phyloP scores from a whole-genome alignment of 2,888 invertebrate genomes.

The Ryuthela nishihirai region DNA sequence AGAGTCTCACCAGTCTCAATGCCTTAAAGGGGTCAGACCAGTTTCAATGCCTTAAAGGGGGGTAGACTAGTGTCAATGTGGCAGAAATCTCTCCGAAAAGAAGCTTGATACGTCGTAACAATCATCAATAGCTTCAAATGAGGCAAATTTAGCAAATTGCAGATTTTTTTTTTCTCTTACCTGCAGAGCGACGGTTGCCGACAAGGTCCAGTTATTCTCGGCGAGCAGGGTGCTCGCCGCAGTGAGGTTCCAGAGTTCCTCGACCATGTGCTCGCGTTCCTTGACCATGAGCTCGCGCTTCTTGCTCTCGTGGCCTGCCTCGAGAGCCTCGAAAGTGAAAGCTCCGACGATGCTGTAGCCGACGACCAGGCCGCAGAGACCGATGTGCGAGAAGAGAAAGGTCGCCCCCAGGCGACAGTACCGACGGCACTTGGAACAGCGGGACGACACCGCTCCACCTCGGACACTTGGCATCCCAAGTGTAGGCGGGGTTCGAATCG shows the following conservation, averaged over 20 bases:
- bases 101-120: no score
- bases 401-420: slow-evolving; percentile 76
- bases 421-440: slow-evolving; percentile 57
- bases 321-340: slow-evolving; percentile 73
- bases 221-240: slow-evolving; percentile 64
- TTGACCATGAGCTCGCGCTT: slow-evolving; percentile 54
- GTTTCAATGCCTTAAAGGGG: no score
- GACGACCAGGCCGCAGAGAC: slow-evolving; percentile 79
- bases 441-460: no score
- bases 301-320: slow-evolving; percentile 50
- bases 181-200: slow-evolving; percentile 57
- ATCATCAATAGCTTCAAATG: no score
- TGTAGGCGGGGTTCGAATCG: no score
- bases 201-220: slow-evolving; percentile 67
- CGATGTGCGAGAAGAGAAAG: slow-evolving; percentile 82
- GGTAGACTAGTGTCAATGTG: no score
- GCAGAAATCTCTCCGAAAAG: no score
- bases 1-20: no score
- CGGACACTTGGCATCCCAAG: no score
- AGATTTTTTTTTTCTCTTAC: no score
- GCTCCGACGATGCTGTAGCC: slow-evolving; percentile 86
- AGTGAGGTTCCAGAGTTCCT: slow-evolving; percentile 74
- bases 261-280: slow-evolving; percentile 61
- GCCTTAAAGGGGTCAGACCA: no score
- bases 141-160: no score